Percentiles rank a stretch among this genome's conserved stretches.
phyloP scores from a whole-genome alignment of 2,113 vertebrate genomes.

The Prietella phreatophila region DNA sequence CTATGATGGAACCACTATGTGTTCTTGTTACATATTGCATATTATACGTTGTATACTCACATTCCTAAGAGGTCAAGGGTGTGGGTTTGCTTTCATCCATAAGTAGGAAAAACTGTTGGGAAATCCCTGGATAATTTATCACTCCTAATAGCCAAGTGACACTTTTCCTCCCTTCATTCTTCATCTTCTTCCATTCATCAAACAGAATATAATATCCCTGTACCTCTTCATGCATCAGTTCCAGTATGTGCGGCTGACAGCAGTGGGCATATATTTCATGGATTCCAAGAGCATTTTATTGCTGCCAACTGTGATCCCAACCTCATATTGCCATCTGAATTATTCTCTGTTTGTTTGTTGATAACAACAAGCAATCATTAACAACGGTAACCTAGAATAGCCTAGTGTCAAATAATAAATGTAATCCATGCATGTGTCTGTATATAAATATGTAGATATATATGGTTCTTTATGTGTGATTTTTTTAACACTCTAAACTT shows the following conservation, averaged over 20 bases:
- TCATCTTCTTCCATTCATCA: not conserved
- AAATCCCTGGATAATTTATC: conserved; percentile 16
- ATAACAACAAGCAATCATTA: conserved; percentile 18
- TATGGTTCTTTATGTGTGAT: not conserved
- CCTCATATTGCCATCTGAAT: conserved; percentile 23
- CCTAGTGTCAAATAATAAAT: conserved; percentile 10
- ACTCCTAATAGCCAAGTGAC: not conserved
- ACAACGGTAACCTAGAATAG: conserved; percentile 22
- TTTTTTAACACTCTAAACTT: conserved; percentile 29
- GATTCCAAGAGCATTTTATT: conserved; percentile 29
- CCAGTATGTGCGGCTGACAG: not conserved
- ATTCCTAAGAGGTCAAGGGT: conserved; percentile 19
- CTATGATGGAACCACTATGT: not conserved
- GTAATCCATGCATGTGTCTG: conserved; percentile 11
- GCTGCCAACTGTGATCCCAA: conserved; percentile 48
- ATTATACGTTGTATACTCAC: not conserved
- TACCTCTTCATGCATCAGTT: conserved; percentile 3
- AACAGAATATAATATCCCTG: not conserved
- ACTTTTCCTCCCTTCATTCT: conserved; percentile 4
- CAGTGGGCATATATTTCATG: not conserved
- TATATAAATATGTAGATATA: not conserved
- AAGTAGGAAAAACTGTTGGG: not conserved
- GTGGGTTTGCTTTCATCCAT: not conserved
- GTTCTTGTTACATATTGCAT: not conserved
- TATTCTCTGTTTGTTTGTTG: conserved; percentile 20